Percentiles rank a stretch among this genome's conserved stretches.
Conservation (phyloP, 2,888 invertebrate species). For the Notodonta dromedarius region DNA sequence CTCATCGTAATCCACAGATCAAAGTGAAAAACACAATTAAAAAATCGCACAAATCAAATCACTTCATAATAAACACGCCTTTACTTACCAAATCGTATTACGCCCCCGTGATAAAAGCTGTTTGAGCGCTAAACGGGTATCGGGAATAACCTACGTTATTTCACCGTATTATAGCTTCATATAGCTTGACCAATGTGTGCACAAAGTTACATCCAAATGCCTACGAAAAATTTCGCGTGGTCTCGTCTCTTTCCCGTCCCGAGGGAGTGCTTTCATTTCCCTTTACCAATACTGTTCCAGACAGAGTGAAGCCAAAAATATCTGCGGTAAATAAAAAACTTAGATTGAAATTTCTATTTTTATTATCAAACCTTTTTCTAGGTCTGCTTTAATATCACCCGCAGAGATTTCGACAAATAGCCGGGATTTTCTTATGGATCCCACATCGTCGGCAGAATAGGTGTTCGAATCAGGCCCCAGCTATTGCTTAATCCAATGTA, state of each 20-base stretch:
- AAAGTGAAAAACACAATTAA: not conserved
- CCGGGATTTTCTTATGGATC: not conserved
- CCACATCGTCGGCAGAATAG: not conserved
- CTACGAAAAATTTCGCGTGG: too few relatives aligned
- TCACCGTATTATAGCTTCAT: not conserved
- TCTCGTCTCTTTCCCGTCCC: not conserved
- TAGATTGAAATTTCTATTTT: not conserved
- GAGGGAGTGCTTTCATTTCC: not conserved
- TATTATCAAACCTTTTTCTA: not conserved
- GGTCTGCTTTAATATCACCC: not conserved
- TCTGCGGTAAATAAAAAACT: not conserved
- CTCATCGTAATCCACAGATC: too few relatives aligned
- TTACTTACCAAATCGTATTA: slow-evolving; percentile 26
- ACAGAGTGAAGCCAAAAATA: not conserved
- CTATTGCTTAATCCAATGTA: slow-evolving; percentile 1
- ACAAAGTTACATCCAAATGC: too few relatives aligned
- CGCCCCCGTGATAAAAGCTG: slow-evolving; percentile 18
- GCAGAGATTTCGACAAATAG: not conserved
- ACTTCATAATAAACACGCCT: slow-evolving; percentile 6
- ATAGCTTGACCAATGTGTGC: too few relatives aligned
- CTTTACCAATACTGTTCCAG: not conserved
- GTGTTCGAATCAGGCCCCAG: not conserved
- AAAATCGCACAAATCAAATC: slow-evolving; percentile 15
- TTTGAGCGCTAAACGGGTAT: slow-evolving; percentile 15
- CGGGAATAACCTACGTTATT: slow-evolving; percentile 6